Base-by-base conservation (phyloP, 2,888 invertebrate genomes). In the Agrotis exclamationis region DNA sequence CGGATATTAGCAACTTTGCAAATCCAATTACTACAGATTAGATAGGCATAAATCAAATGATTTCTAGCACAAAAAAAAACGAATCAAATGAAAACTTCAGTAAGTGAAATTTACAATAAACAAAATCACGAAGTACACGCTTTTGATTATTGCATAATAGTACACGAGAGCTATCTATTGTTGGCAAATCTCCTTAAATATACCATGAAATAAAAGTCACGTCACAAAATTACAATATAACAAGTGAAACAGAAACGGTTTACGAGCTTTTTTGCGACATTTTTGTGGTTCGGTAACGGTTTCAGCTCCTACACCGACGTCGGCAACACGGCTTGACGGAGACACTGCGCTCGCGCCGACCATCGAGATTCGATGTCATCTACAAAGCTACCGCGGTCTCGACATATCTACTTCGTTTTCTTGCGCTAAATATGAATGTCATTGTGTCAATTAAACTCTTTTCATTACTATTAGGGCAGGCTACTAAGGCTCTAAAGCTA, bases 211-310 rank as follows among this genome's bases (percentile, higher is more conserved):
- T 93, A 90, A 89, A 91, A 92, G 91, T 93, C 92, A 93, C 92
- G 93, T 93, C 91, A 92, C 88, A 87, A 92, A 91, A 92, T 91
- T 89, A 92, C 90, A 90, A 92, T 94, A 92, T 91, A 90, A 91
- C 92, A 92, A 94, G 92, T 94, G 91, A 94, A 94, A 94, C 91
- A 94, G 92, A 93, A 94, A 94, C 93, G 93, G 93, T 92, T 93
- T 91, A 88, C 85, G 87, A 87, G 87, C 83, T 94, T 94, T 93
- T 94, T 93, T 92, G 92, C 91, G 90, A 89, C 89, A 93, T 92
- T 94, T 92, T 93, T 92, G 93, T 93, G 91, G 90, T 92, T 88
- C 88, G 87, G 86, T 93, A 95, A 95, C 95, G 94, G 95, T 95
- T 90, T 88, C 84, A 86, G 87, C 90, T 91, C 87, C 89, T 88